A percentile compares a stretch with the other conserved stretches of the same genome.
Evolutionary conservation across 2,113 vertebrate species (phyloP).

Genomic region (Labrus mixtus): DNA sequence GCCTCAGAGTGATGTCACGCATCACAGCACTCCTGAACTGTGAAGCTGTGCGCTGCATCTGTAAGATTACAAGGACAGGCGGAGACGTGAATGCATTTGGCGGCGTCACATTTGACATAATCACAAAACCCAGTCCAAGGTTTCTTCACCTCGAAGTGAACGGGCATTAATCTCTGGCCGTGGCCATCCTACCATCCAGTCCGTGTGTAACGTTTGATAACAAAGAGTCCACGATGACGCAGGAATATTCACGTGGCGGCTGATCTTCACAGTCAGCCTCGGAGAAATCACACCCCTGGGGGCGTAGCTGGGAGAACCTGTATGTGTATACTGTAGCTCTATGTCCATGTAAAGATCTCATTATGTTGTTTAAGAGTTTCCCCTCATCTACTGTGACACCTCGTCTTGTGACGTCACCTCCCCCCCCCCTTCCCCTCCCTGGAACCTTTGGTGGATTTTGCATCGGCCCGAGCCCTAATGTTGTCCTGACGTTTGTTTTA

Average conservation of each 20-base stretch:
- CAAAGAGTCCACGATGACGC: background rate
- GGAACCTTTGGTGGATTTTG: slow-evolving; percentile 68
- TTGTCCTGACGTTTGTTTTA: slow-evolving; percentile 78
- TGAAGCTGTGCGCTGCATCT: slow-evolving; percentile 21
- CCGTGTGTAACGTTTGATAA: background rate
- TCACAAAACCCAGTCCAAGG: slow-evolving; percentile 22
- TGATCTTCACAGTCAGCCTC: background rate
- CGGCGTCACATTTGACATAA: slow-evolving; percentile 25
- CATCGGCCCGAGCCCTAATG: slow-evolving; percentile 67
- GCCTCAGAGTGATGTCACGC: slow-evolving; percentile 1
- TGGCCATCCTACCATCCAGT: slow-evolving; percentile 33
- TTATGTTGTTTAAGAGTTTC: slow-evolving; percentile 72
- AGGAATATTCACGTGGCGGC: background rate
- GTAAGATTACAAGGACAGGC: background rate
- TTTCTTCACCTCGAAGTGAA: slow-evolving; percentile 46
- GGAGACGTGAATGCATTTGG: background rate
- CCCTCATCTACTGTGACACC: slow-evolving; percentile 72
- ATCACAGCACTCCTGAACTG: slow-evolving; percentile 21
- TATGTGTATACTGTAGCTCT: slow-evolving; percentile 74
- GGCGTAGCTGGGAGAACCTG: slow-evolving; percentile 60
- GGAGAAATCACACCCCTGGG: slow-evolving; percentile 12
- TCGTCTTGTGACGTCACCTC: slow-evolving; percentile 74
- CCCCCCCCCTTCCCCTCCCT: background rate
- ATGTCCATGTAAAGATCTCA: slow-evolving; percentile 78
- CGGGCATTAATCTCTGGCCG: slow-evolving; percentile 46